These are phyloP conservation scores for Taurulus bubalis DNA, from an alignment of 2,113 vertebrate genomes.

Conservation along the genomic window DNA sequence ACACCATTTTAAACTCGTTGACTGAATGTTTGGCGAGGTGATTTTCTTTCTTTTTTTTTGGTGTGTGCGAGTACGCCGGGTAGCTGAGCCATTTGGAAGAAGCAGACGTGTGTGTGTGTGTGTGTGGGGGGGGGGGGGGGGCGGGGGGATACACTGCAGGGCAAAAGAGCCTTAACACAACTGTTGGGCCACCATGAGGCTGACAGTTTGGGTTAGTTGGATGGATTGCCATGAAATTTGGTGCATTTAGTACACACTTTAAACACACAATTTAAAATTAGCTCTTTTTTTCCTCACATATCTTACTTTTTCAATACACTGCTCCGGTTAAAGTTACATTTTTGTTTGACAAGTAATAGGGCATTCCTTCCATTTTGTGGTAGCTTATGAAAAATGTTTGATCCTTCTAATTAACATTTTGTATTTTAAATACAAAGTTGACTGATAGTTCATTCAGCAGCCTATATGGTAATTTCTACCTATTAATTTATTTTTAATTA, in stretches of 20 bases:
- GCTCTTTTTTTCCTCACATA: neutral
- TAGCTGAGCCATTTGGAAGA: slow-evolving; percentile 36
- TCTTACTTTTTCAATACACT: neutral
- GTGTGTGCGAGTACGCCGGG: slow-evolving; percentile 25
- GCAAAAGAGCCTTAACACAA: slow-evolving; percentile 1
- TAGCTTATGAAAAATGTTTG: too few relatives aligned
- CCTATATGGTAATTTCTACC: too few relatives aligned
- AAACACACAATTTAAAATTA: neutral
- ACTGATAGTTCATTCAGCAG: too few relatives aligned
- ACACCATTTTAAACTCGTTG: slow-evolving; percentile 39
- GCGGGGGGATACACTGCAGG: neutral
- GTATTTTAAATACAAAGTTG: too few relatives aligned
- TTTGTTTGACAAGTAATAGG: too few relatives aligned
- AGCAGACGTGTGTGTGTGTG: neutral
- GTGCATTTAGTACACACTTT: neutral
- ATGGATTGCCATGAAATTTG: neutral
- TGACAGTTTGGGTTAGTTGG: neutral
- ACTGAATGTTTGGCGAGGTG: slow-evolving; percentile 36
- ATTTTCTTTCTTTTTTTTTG: slow-evolving; percentile 28
- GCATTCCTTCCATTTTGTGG: too few relatives aligned
- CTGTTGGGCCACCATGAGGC: neutral
- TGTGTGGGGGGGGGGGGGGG: too few relatives aligned
- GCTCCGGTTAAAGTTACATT: neutral
- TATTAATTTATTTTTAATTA: neutral
- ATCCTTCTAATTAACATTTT: too few relatives aligned